These are phyloP conservation scores for Peromyscus melanophrys DNA, from an alignment of 2,797 vertebrate species.

Conservation along the genomic window DNA sequence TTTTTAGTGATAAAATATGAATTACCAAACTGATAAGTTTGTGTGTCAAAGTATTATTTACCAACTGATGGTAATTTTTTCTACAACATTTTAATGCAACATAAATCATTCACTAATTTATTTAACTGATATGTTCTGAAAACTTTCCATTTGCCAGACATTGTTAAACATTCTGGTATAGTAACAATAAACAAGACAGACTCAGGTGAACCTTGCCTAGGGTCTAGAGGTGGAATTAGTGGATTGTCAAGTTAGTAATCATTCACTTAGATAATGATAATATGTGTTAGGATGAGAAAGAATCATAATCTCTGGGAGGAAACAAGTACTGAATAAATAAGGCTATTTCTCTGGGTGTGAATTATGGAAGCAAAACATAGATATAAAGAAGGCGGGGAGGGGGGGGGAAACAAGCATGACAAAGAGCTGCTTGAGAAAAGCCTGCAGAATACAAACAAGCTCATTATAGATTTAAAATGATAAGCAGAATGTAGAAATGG, in stretches of 20 bases:
- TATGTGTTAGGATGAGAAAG: not conserved
- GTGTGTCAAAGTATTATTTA: not conserved
- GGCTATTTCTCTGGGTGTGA: not conserved
- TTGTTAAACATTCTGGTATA: not conserved
- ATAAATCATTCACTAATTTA: not conserved
- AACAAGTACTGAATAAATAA: not conserved
- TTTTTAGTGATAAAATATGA: too few relatives aligned
- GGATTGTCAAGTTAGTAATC: not conserved
- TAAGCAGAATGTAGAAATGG: not conserved
- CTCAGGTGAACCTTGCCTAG: too few relatives aligned
- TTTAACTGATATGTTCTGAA: not conserved
- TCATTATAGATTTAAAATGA: not conserved
- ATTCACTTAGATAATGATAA: not conserved
- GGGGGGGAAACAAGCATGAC: not conserved
- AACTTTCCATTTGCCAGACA: fast-evolving
- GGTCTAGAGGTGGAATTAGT: not conserved
- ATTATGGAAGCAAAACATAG: not conserved
- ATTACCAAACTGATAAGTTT: not conserved
- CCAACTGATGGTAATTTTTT: not conserved
- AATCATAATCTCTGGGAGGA: not conserved
- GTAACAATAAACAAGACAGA: not conserved
- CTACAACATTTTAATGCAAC: not conserved
- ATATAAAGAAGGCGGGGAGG: not conserved
- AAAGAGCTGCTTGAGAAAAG: not conserved
- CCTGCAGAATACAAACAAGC: fast-evolving